phyloP scores from a whole-genome alignment of 2,113 vertebrate genomes.

The Origma solitaria region DNA sequence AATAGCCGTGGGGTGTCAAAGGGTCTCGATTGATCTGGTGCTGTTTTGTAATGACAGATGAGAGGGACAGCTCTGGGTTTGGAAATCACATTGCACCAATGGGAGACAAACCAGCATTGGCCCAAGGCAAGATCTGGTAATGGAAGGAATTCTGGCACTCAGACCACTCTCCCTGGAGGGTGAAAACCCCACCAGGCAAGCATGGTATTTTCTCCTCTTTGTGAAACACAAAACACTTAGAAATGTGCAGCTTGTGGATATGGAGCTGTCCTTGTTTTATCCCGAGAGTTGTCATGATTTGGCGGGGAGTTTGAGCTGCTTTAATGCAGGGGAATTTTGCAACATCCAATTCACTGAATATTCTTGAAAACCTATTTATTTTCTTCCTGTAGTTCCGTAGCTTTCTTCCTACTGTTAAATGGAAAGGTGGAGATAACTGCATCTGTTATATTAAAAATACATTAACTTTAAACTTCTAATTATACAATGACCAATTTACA shows the following conservation, averaged over 20 bases:
- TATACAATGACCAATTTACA: conserved; percentile 19
- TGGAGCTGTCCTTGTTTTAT: neutral
- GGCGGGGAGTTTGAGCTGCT: neutral
- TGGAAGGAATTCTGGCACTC: neutral
- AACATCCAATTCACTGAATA: neutral
- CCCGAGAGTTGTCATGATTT: neutral
- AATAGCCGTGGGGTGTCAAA: neutral
- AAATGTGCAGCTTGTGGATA: neutral
- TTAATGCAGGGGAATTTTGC: neutral
- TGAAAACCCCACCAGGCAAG: neutral
- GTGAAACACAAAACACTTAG: neutral
- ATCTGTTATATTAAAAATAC: conserved; percentile 22
- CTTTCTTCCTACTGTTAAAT: neutral
- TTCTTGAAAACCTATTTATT: neutral
- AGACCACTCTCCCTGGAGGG: too few species aligned
- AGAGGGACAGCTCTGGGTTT: neutral
- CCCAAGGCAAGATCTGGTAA: neutral
- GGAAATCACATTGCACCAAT: neutral
- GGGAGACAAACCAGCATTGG: neutral
- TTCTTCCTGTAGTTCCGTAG: neutral
- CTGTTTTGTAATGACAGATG: neutral
- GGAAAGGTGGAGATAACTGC: neutral
- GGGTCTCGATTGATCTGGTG: neutral
- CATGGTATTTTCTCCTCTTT: neutral
- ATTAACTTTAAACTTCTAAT: neutral